Evolutionary conservation across 2,888 invertebrate species (phyloP), one percentile per base, ranked within the genome.

Genomic region (Busseola fusca): DNA sequence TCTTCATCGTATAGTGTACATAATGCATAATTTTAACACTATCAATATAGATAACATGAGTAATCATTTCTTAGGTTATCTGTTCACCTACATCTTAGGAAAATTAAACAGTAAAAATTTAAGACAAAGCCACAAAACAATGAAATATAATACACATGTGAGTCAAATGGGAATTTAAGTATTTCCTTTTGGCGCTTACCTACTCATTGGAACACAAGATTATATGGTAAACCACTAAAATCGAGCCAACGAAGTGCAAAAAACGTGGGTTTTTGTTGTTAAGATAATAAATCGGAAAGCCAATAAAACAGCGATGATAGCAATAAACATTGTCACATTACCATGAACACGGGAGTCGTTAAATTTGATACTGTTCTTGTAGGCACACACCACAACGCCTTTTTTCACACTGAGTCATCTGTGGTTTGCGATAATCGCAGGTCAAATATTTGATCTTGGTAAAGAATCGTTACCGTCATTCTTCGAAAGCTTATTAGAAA

Each of bases 331-430:
- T 84, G 86, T 87, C 87, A 87, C 86, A 84, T 87, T 87, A 87
- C 85, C 83, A 87, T 87, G 88, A 92, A 90, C 90, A 85, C 89
- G 85, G 86, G 76, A 83, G 85, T 91, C 90, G 87, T 93, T 90
- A 93, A 93, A 91, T 85, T 86, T 85, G 87, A 91, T 91, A 89
- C 87, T 86, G 84, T 85, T 87, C 84, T 85, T 82, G 85, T 83
- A 86, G 87, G 69, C 66, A 69, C 72, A 81, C 78, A 63, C 58
- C 81, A 74, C 37, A 81, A 84, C 76, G 63, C 67, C 67, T 82
- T 82, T 82, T 80, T 86, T 86, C 76, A 82, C 82, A 80, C 80
- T 83, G 81, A 82, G 68, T 87, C 84, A 84, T 76, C 48, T 75
- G 64, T 58, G 72, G 76, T 81, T 79, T 67, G 76, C 74, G 64